Evolutionary conservation across 2,888 invertebrate species (phyloP).

Genomic region (Trachelus stipa): DNA sequence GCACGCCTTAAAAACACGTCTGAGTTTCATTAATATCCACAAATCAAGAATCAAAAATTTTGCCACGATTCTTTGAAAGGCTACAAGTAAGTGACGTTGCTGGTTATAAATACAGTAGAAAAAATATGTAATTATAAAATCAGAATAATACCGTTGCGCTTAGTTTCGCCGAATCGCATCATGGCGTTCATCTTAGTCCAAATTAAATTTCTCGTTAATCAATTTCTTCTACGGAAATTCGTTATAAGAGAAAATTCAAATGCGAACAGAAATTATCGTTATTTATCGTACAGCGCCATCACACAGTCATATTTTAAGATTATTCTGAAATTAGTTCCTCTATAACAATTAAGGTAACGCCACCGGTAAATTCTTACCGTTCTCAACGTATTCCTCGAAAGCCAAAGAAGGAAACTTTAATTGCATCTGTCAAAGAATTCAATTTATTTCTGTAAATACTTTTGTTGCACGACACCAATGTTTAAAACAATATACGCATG

Average conservation of each 20-base stretch:
- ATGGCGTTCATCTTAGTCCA: background rate
- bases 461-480: background rate
- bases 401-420: background rate
- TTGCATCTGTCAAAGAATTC: background rate
- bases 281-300: background rate
- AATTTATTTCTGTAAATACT: background rate
- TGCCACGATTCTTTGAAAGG: background rate
- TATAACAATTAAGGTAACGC: background rate
- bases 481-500: background rate
- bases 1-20: conserved; percentile 23
- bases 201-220: background rate
- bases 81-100: background rate
- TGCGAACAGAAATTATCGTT: background rate
- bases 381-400: background rate
- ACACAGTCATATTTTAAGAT: background rate
- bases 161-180: background rate
- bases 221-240: background rate
- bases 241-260: background rate
- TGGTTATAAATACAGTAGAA: background rate
- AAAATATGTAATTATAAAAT: background rate
- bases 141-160: background rate
- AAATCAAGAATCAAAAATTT: conserved; percentile 38
- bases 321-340: background rate
- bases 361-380: background rate
- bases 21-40: conserved; percentile 39